These are phyloP conservation scores for Colinus virginianus DNA, from an alignment of 2,113 vertebrate genomes.

Conservation along the genomic window DNA sequence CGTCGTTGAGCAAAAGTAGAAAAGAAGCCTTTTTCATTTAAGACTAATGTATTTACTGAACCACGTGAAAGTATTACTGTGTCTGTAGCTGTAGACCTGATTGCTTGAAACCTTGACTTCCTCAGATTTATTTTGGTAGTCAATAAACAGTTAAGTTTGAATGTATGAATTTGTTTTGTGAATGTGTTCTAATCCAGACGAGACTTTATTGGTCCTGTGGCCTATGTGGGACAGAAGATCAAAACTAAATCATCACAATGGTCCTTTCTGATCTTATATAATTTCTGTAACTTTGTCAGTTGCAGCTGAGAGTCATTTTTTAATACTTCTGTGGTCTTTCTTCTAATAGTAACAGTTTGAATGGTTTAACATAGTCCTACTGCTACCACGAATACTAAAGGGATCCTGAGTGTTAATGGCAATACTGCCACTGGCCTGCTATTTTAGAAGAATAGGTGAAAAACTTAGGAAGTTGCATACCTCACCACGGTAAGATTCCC, in stretches of 20 bases:
- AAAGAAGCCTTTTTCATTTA: not conserved
- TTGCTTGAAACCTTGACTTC: not conserved
- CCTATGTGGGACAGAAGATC: conserved; percentile 60
- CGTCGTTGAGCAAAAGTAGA: not conserved
- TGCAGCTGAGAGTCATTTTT: conserved; percentile 60
- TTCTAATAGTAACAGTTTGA: conserved; percentile 74
- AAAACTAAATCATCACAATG: conserved; percentile 75
- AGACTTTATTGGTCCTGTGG: conserved; percentile 47
- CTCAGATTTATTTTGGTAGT: not conserved
- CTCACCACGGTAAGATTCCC: conserved; percentile 64
- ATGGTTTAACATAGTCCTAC: conserved; percentile 73
- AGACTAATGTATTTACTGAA: not conserved
- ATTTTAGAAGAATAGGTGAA: conserved; percentile 76
- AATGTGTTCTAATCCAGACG: not conserved
- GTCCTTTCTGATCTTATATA: conserved; percentile 61
- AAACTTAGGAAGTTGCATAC: conserved; percentile 72
- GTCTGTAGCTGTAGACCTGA: not conserved
- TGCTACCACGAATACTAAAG: conserved; percentile 72
- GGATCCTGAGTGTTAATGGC: conserved; percentile 72
- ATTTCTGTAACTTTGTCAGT: conserved; percentile 63
- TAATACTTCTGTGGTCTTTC: conserved; percentile 73
- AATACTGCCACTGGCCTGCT: conserved; percentile 72
- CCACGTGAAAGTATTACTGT: not conserved
- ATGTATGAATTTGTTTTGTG: not conserved
- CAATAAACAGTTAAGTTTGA: not conserved